Evolutionary conservation across 2,888 invertebrate species (phyloP), one percentile per base, ranked within the genome.

Genomic region (Acleris holmiana): DNA sequence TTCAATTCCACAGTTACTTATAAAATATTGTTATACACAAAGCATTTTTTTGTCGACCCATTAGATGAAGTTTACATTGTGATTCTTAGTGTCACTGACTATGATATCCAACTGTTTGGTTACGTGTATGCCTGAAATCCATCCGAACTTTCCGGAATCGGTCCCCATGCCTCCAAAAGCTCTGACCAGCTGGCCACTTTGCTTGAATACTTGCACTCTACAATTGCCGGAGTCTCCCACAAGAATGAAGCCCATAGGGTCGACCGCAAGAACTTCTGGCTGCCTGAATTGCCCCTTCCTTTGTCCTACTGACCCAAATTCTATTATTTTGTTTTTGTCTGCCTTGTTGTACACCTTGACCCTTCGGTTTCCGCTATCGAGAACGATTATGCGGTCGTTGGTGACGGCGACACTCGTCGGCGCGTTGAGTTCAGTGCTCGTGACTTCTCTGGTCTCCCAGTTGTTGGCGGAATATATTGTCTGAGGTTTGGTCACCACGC

Each of bases 141-240:
- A 96, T 4, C 94, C 94, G 70, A 95, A 95, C 69, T 93, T 93
- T 0, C 93, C 91, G 1, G 87, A 81, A 55, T 87, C 87, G 0
- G 79, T 84, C 23, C 89, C 93, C 19, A 85, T 72, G 0, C 92
- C 91, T 0, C 96, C 96, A 74, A 96, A 95, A 19, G 94, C 93
- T 69, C 95, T 92, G 4, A 96, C 93, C 63, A 95, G 93, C 61
- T 94, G 93, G 4, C 97, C 96, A 64, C 95, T 94, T 0, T 94
- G 94, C 66, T 95, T 94, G 78, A 96, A 97, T 8, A 97, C 94
- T 82, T 97, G 96, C 0, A 96, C 92, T 5, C 97, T 89, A 46
- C 95, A 94, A 78, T 97, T 97, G 0, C 96, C 97, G 0, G 95
- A 95, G 79, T 97, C 97, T 0, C 96, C 97, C 0, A 97, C 96